Conservation (phyloP, 2,113 vertebrate genomes). For the Marmota flaviventris region DNA sequence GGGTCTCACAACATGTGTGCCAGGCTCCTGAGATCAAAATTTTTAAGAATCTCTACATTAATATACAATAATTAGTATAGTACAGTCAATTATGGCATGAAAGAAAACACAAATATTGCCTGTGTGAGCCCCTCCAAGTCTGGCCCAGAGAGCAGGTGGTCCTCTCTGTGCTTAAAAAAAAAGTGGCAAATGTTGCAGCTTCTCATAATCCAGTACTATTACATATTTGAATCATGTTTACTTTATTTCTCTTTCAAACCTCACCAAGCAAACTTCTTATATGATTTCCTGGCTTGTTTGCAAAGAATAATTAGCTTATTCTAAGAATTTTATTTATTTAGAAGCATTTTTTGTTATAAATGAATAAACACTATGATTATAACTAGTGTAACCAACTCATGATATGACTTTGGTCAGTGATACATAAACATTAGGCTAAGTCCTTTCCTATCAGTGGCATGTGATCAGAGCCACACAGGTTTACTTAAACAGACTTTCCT, state of each 20-base stretch:
- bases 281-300: not conserved
- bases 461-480: not conserved
- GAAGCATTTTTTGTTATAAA: not conserved
- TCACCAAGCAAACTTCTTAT: not conserved
- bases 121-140: not conserved
- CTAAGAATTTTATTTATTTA: not conserved
- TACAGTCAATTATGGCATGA: not conserved
- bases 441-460: not conserved
- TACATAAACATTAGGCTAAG: not conserved
- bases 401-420: not conserved
- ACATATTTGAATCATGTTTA: not conserved
- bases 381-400: not conserved
- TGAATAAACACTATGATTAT: not conserved
- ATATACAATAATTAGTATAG: not conserved
- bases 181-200: not conserved
- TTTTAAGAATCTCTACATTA: not conserved
- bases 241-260: not conserved
- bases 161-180: not conserved
- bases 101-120: not conserved
- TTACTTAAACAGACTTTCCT: not conserved
- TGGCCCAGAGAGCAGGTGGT: too few species aligned
- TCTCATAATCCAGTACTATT: not conserved
- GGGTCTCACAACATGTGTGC: not conserved
- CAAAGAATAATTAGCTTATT: not conserved
- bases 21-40: not conserved